These are phyloP conservation scores for Ctenopoma multispine DNA, from an alignment of 2,797 vertebrate genomes.

Conservation along the genomic window DNA sequence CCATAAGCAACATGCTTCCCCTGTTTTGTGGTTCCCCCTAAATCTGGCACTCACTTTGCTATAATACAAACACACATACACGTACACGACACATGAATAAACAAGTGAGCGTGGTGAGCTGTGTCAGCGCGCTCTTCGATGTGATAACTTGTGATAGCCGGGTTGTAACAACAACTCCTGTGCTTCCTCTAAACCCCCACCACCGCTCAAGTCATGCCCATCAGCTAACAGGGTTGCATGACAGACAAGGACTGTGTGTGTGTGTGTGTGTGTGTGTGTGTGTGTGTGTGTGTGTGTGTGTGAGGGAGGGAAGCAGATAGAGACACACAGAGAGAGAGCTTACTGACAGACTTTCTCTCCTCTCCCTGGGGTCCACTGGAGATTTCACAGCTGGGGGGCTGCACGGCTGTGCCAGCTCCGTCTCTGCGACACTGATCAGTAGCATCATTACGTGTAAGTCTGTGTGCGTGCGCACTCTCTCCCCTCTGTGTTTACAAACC, in stretches of 20 bases:
- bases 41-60: background rate
- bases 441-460: conserved; percentile 22
- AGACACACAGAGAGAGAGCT: background rate
- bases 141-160: conserved; percentile 39
- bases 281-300: conserved; percentile 4
- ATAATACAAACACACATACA: background rate
- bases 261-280: no score
- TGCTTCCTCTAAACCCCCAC: conserved; percentile 11
- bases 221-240: background rate
- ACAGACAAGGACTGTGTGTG: background rate
- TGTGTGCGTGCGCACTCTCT: background rate
- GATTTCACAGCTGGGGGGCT: conserved; percentile 51
- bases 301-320: background rate
- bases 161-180: conserved; percentile 19
- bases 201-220: conserved; percentile 6
- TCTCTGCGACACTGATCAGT: conserved; percentile 33
- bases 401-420: conserved; percentile 17
- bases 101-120: conserved; percentile 31
- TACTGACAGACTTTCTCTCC: conserved; percentile 39
- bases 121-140: conserved; percentile 10
- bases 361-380: conserved; percentile 38
- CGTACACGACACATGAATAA: conserved; percentile 5
- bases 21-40: background rate
- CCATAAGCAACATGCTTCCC: no score
- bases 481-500: conserved; percentile 31